These are phyloP conservation scores for Ciona savignyi DNA, from an alignment of 23 tunicate species.

Conservation along the genomic window DNA sequence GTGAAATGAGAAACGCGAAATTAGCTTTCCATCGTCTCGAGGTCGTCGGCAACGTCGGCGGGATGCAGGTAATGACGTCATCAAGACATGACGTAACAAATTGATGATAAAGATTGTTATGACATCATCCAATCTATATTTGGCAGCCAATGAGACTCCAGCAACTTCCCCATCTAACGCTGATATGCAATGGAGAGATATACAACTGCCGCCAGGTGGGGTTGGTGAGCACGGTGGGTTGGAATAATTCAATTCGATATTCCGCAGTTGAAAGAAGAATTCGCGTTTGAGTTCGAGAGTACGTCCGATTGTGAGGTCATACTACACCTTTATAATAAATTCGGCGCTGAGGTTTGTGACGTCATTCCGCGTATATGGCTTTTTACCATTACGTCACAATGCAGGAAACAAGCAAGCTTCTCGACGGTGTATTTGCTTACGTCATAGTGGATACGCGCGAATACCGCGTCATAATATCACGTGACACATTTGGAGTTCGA, in stretches of 20 bases:
- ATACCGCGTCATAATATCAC: constrained; percentile 30
- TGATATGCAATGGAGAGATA: constrained; percentile 63
- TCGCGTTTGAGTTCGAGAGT: constrained; percentile 39
- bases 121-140: neutral
- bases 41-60: constrained; percentile 28
- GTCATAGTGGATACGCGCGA: constrained; percentile 31
- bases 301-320: constrained; percentile 63
- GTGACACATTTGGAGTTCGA: constrained; percentile 67
- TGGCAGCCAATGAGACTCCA: constrained; percentile 66
- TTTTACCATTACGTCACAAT: neutral
- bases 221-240: no score
- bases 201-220: constrained; percentile 51
- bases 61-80: constrained; percentile 54
- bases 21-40: constrained; percentile 55
- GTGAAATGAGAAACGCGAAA: constrained; percentile 5
- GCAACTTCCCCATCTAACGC: constrained; percentile 53
- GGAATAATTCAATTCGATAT: neutral
- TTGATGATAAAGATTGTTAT: neutral
- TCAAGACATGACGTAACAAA: neutral
- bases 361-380: neutral
- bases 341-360: constrained; percentile 45
- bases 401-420: constrained; percentile 32
- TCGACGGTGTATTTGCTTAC: constrained; percentile 62
- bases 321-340: constrained; percentile 57
- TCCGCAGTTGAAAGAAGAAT: constrained; percentile 33